A percentile compares a stretch with the other conserved stretches of the same genome.
phyloP scores from a whole-genome alignment of 2,113 vertebrate genomes.

The Apaloderma vittatum region DNA sequence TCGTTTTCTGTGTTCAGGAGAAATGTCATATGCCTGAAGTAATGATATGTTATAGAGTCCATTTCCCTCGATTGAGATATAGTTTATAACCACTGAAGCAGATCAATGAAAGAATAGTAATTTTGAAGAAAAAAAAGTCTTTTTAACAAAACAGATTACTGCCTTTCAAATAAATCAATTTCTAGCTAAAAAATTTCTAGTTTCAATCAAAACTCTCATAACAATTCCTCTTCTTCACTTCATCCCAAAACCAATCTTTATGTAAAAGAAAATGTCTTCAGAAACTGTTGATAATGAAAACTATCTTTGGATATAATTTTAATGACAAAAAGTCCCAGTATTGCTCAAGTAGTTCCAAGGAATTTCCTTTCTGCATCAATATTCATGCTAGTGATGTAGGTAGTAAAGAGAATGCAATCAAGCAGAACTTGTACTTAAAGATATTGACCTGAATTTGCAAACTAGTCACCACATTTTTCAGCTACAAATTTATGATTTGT shows the following conservation, averaged over 20 bases:
- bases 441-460: neutral
- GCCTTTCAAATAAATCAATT: slow-evolving; percentile 15
- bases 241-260: neutral
- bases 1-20: neutral
- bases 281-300: neutral
- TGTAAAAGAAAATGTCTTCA: neutral
- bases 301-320: neutral
- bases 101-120: slow-evolving; percentile 21
- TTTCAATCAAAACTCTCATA: neutral
- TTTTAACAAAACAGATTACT: slow-evolving; percentile 29
- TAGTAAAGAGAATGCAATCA: neutral
- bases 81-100: neutral
- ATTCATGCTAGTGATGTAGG: neutral
- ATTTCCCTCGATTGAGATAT: slow-evolving; percentile 18
- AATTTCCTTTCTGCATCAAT: neutral
- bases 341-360: neutral
- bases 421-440: neutral
- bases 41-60: neutral
- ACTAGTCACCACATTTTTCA: neutral
- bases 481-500: neutral
- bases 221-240: neutral
- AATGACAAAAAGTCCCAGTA: neutral
- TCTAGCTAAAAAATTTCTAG: neutral
- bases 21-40: neutral
- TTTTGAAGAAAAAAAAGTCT: slow-evolving; percentile 8